Percentiles rank a stretch among this genome's conserved stretches.
Evolutionary conservation across 2,888 invertebrate species (phyloP).

Genomic region (Drosophila subsilvestris): DNA sequence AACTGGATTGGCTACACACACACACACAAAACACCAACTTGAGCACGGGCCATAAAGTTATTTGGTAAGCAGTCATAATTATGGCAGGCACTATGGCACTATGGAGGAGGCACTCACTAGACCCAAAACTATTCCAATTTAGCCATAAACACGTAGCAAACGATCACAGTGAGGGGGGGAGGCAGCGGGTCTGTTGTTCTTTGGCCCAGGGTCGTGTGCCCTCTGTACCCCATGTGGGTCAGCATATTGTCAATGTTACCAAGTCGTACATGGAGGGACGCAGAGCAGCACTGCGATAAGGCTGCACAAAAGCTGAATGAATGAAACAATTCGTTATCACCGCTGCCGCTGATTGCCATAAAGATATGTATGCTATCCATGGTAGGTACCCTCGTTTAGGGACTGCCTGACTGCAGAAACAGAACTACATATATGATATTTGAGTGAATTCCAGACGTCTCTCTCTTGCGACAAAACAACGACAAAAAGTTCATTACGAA

Average conservation of each 20-base stretch:
- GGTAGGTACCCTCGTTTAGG: neutral
- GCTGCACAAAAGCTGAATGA: conserved; percentile 43
- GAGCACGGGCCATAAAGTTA: conserved; percentile 48
- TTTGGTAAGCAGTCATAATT: conserved; percentile 32
- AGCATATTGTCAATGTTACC: conserved; percentile 33
- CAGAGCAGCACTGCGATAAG: conserved; percentile 21
- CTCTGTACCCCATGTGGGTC: conserved; percentile 30
- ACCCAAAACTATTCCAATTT: conserved; percentile 17
- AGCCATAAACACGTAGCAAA: conserved; percentile 17
- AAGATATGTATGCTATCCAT: conserved; percentile 12
- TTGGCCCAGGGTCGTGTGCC: conserved; percentile 17
- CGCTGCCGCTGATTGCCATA: conserved; percentile 19
- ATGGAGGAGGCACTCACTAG: too few relatives aligned
- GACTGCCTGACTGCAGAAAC: conserved; percentile 21
- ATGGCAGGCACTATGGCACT: conserved; percentile 14
- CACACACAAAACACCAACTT: conserved; percentile 36
- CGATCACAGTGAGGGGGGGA: neutral
- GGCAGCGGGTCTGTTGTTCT: neutral
- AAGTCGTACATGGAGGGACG: conserved; percentile 25
- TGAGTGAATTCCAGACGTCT: conserved; percentile 26
- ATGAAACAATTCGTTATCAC: conserved; percentile 26
- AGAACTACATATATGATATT: neutral
- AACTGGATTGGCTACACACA: conserved; percentile 29
- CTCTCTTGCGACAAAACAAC: conserved; percentile 1
- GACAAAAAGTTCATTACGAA: conserved; percentile 38